A percentile compares a stretch with the other conserved stretches of the same genome.
phyloP scores from a whole-genome alignment of 2,797 vertebrate genomes.

The Galago senegalensis region DNA sequence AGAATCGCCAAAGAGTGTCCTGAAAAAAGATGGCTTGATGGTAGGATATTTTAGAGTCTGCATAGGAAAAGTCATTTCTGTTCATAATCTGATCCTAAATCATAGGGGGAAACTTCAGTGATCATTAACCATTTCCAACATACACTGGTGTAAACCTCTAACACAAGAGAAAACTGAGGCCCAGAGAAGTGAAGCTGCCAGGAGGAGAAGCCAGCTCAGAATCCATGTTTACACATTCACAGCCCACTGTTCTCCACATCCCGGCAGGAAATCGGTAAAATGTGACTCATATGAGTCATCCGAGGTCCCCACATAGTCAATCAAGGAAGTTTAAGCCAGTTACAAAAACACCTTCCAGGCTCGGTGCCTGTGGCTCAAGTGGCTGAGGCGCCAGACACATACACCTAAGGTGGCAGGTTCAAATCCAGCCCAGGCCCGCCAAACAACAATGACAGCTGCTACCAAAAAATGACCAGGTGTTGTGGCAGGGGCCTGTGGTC shows the following conservation, averaged over 20 bases:
- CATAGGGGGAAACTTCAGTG: background rate
- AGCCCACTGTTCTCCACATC: background rate
- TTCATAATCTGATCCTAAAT: slow-evolving; percentile 3
- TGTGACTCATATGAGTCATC: background rate
- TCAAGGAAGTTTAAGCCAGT: background rate
- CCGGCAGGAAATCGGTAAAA: background rate
- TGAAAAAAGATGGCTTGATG: slow-evolving; percentile 11
- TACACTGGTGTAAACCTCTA: background rate
- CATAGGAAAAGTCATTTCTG: background rate
- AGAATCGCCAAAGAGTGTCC: slow-evolving; percentile 16
- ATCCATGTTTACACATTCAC: background rate
- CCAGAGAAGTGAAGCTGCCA: background rate
- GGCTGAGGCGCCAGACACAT: too few relatives aligned
- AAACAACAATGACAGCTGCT: too few relatives aligned
- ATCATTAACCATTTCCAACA: background rate
- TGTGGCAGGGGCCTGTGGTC: too few relatives aligned
- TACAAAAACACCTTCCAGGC: too few relatives aligned
- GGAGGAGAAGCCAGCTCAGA: background rate
- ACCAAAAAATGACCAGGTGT: too few relatives aligned
- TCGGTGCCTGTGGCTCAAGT: too few relatives aligned
- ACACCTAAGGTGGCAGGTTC: too few relatives aligned
- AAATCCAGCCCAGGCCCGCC: too few relatives aligned
- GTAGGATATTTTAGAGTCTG: background rate
- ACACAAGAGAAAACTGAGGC: slow-evolving; percentile 24
- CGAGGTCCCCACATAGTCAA: background rate